Evolutionary conservation across 2,797 vertebrate species (phyloP), one percentile per base, ranked within the genome.

Genomic region (Sebastes oblongus): DNA sequence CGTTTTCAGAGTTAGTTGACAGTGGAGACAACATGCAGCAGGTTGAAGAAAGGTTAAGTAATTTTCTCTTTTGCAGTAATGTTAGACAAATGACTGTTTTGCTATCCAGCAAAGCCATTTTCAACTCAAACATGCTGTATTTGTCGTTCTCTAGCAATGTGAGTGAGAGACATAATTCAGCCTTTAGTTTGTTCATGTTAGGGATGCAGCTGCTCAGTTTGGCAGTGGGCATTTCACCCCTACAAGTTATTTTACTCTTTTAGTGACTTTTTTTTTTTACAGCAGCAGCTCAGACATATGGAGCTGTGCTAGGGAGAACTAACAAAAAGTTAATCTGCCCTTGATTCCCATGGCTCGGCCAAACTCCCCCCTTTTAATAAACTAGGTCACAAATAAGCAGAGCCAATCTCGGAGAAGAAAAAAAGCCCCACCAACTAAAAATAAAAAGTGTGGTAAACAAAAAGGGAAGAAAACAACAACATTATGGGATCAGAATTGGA

Each of bases 301-400:
- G 87, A 92, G 85, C 86, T 82, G 72, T 88, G 83, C 85, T 73
- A 36, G 75, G 81, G 86, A 90, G 88, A 91, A 86, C 83, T 80
- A 90, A 91, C 88, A 88, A 86, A 89, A 92, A 91, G 91, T 91
- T 93, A 92, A 93, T 93, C 90, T 92, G 86, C 82, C 92, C 80
- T 87, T 83, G 88, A 92, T 94, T 95, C 93, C 86, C 83, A 86
- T 84, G 75, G 84, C 89, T 92, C 83, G 81, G 81, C 88, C 88
- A 90, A 80, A 83, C 87, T 61, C 82, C 83, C 84, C 85, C 66
- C 74, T 83, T 88, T 87, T 86, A 85, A 90, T 89, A 94, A 96
- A 95, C 83, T 95, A 91, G 95, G 94, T 95, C 95, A 94, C 83
- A 90, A 91, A 84, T 90, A 92, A 92, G 88, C 87, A 84, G 74